Conservation (phyloP, 1,140 invertebrate genomes). For the Drosophila aff. region DNA sequence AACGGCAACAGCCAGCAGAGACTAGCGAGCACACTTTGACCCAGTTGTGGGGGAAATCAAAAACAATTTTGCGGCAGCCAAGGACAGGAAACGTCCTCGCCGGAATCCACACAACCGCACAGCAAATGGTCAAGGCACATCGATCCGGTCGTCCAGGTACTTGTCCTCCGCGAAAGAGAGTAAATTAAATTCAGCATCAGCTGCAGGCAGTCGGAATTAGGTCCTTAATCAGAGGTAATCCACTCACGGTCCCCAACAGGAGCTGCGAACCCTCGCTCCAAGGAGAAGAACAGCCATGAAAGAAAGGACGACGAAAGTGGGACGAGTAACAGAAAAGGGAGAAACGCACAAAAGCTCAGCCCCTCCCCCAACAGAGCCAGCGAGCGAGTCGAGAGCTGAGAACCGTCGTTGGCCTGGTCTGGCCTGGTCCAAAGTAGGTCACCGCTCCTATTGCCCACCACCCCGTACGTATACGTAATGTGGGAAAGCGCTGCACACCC, state of each 20-base stretch:
- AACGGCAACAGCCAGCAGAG: constrained; percentile 3
- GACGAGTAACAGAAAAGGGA: constrained; percentile 12
- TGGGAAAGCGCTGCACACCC: constrained; percentile 10
- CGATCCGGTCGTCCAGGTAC: constrained; percentile 32
- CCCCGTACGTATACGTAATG: constrained; percentile 32
- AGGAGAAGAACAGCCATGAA: constrained; percentile 13
- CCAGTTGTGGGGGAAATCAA: constrained; percentile 44
- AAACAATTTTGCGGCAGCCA: constrained; percentile 43
- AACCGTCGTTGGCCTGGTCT: constrained; percentile 14
- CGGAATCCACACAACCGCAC: constrained; percentile 27
- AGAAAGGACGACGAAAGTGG: constrained; percentile 25
- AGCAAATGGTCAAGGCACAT: constrained; percentile 62
- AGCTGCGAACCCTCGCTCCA: constrained; percentile 9
- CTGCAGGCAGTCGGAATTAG: constrained; percentile 19
- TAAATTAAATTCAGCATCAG: constrained; percentile 31
- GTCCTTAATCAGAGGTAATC: constrained; percentile 40
- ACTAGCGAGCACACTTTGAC: constrained; percentile 35
- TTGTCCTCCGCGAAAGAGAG: constrained; percentile 9
- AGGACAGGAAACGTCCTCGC: constrained; percentile 37
- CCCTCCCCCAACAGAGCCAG: constrained; percentile 10
- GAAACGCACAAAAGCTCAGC: constrained; percentile 40
- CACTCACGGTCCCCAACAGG: constrained; percentile 25
- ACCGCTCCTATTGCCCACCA: constrained; percentile 43
- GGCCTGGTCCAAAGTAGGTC: constrained; percentile 39
- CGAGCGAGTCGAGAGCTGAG: constrained; percentile 10